Percentiles rank a stretch among this genome's conserved stretches.
phyloP scores from a whole-genome alignment of 2,888 invertebrate species.

The Lochmaea capreae region DNA sequence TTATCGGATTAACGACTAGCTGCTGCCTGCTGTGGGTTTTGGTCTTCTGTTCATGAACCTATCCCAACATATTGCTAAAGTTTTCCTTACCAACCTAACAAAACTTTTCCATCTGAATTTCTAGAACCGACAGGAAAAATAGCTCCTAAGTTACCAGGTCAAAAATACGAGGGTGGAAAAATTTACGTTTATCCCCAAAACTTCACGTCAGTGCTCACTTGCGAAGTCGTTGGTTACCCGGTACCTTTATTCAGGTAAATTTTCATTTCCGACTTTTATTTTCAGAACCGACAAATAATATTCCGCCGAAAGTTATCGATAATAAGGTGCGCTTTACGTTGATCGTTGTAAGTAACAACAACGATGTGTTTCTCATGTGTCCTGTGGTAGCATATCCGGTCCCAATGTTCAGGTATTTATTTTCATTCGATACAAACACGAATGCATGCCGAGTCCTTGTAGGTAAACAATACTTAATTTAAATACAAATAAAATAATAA shows the following conservation, averaged over 20 bases:
- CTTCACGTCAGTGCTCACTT: slow-evolving; percentile 72
- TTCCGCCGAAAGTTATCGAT: slow-evolving; percentile 70
- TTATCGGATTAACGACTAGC: too few species aligned
- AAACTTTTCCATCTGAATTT: slow-evolving; percentile 55
- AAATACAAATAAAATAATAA: background rate
- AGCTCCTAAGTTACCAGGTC: slow-evolving; percentile 71
- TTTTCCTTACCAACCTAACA: background rate
- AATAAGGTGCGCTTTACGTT: slow-evolving; percentile 68
- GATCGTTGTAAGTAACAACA: slow-evolving; percentile 63
- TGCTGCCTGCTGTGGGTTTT: too few species aligned
- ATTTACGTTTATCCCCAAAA: slow-evolving; percentile 68
- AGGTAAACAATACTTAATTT: background rate
- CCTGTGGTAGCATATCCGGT: slow-evolving; percentile 64
- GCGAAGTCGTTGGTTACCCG: slow-evolving; percentile 78
- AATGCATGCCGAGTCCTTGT: background rate
- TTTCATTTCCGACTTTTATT: slow-evolving; percentile 28
- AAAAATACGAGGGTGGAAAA: slow-evolving; percentile 69
- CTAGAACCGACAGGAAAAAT: slow-evolving; percentile 74
- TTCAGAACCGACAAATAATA: slow-evolving; percentile 76
- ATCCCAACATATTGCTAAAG: background rate
- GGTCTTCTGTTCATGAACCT: too few species aligned
- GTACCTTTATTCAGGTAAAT: slow-evolving; percentile 77
- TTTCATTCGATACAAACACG: background rate
- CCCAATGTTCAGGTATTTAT: slow-evolving; percentile 61
- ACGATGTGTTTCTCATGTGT: slow-evolving; percentile 67